Evolutionary conservation across 30 jellyfish, hydroid and myxozoan genomes (phyloP).

Genomic region (Aurelia sp.): DNA sequence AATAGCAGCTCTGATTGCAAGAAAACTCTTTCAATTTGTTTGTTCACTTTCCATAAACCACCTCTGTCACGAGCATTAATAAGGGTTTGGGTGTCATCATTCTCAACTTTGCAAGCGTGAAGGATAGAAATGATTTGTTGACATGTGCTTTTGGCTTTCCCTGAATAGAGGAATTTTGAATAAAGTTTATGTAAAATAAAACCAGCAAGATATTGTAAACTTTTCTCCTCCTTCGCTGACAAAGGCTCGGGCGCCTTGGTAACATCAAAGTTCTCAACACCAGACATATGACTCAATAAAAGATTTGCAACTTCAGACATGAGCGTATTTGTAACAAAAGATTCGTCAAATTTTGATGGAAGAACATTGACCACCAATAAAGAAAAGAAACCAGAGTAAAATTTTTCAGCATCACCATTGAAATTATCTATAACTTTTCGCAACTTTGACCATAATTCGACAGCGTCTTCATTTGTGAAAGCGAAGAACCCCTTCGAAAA

Average conservation of each 20-base stretch:
- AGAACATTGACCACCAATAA: constrained; percentile 12
- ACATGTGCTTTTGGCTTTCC: background rate
- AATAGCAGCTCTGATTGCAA: constrained; percentile 16
- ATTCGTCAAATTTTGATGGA: constrained; percentile 43
- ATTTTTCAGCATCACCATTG: constrained; percentile 58
- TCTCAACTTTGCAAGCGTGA: too few relatives aligned
- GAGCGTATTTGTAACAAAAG: constrained; percentile 38
- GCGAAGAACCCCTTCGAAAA: too few relatives aligned
- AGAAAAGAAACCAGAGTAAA: constrained; percentile 27
- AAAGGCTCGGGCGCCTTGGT: constrained; percentile 24
- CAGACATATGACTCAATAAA: constrained; percentile 22
- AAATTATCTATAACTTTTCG: constrained; percentile 24
- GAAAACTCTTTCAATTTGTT: background rate
- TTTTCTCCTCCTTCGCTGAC: constrained; percentile 46
- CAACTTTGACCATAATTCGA: constrained; percentile 24
- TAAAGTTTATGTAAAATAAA: constrained; percentile 34
- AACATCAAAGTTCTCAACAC: background rate
- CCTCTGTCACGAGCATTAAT: constrained; percentile 5
- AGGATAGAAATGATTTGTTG: too few relatives aligned
- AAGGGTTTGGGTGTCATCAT: background rate
- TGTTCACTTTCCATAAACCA: background rate
- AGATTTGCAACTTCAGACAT: constrained; percentile 52
- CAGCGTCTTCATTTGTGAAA: constrained; percentile 33
- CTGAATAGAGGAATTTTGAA: constrained; percentile 16
- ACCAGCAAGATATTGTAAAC: constrained; percentile 39